These are phyloP conservation scores for Apteryx owenii DNA, from an alignment of 2,113 vertebrate species.

Conservation along the genomic window DNA sequence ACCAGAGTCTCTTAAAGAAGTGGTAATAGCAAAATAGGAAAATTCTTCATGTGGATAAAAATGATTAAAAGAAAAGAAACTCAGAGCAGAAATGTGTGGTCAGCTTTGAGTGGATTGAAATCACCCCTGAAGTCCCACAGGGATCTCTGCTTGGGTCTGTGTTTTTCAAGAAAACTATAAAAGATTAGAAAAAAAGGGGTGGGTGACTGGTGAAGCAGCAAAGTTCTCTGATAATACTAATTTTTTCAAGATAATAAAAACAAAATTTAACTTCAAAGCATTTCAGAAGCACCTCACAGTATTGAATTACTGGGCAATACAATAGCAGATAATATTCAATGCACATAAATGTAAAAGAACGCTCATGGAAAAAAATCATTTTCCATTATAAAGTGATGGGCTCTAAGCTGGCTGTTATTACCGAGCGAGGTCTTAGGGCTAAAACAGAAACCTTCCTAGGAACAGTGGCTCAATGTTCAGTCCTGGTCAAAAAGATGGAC, in stretches of 20 bases:
- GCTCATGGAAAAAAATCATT: rapidly evolving
- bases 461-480: neutral
- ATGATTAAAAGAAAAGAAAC: neutral
- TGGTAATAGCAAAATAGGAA: neutral
- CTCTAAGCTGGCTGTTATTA: neutral
- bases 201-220: neutral
- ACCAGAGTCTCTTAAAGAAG: neutral
- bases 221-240: neutral
- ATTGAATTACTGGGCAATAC: neutral
- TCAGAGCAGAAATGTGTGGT: neutral
- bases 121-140: neutral
- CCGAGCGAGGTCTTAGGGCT: neutral
- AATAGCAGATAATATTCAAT: neutral
- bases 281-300: neutral
- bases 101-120: neutral
- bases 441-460: neutral
- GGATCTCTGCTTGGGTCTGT: neutral
- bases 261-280: neutral
- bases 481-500: neutral
- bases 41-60: neutral
- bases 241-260: neutral
- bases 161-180: neutral
- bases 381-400: neutral
- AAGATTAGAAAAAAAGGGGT: neutral
- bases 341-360: neutral